Base-by-base conservation (phyloP, 2,888 invertebrate species). In the Acronicta aceris region DNA sequence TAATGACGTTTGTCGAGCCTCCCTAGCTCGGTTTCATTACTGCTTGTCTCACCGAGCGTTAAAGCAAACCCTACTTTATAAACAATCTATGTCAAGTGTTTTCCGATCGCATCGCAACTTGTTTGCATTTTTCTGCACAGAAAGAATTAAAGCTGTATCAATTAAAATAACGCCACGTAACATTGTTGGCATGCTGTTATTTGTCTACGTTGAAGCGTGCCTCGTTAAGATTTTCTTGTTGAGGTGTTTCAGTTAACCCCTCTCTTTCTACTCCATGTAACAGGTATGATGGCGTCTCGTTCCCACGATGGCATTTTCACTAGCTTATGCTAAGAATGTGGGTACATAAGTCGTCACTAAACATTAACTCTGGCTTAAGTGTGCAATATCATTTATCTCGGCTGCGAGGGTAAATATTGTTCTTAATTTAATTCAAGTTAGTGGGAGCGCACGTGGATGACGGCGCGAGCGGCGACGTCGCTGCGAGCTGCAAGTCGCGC, bases 351-450 rank as follows among this genome's bases (percentile, higher is more conserved):
- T 91, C 88, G 90, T 90, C 89, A 86, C 90, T 84, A 85, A 89
- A 86, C 88, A 88, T 89, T 89, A 90, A 90, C 86, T 89, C 83
- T 79, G 83, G 87, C 90, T 90, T 90, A 90, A 91, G 88, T 88
- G 89, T 88, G 89, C 91, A 91, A 92, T 92, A 91, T 89, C 91
- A 90, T 93, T 91, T 93, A 91, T 92, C 91, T 89, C 81, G 84
- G 88, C 86, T 78, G 83, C 82, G 84, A 84, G 91, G 87, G 92
- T 92, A 93, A 94, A 94, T 93, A 94, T 94, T 94, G 93, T 94
- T 93, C 91, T 92, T 90, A 94, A 93, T 94, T 94, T 93, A 94
- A 93, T 91, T 93, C 87, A 86, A 91, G 91, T 93, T 89, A 86
- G 87, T 82, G 81, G 76, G 74, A 83, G 87, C 86, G 85, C 87